Conservation (phyloP, 2,113 vertebrate species). For the Ciconia maguari region DNA sequence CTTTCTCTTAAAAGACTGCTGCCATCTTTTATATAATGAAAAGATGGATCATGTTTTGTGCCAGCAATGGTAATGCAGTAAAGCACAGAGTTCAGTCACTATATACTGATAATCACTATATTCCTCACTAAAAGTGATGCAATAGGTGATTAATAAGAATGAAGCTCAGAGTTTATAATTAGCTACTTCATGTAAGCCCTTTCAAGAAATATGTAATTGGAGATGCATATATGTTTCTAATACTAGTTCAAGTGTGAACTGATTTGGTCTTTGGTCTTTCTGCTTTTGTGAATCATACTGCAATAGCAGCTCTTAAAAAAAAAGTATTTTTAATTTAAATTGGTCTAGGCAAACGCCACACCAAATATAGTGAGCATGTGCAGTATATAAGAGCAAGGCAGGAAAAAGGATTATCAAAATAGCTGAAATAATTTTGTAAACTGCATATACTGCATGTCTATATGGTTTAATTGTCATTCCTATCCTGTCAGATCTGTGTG, state of each 20-base stretch:
- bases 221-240: background rate
- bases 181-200: background rate
- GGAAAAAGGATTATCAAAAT: slow-evolving; percentile 13
- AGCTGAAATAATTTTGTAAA: slow-evolving; percentile 31
- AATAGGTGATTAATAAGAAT: background rate
- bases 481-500: background rate
- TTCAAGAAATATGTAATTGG: background rate
- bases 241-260: background rate
- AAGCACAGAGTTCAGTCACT: background rate
- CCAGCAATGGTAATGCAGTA: background rate
- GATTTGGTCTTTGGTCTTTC: slow-evolving; percentile 16
- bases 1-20: background rate
- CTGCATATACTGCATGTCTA: background rate
- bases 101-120: background rate
- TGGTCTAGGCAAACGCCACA: background rate
- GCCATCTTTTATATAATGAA: background rate
- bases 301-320: background rate
- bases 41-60: background rate
- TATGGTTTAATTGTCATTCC: background rate
- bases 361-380: slow-evolving; percentile 11
- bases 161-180: background rate
- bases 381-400: background rate
- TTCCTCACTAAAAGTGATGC: background rate
- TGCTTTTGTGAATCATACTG: background rate
- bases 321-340: slow-evolving; percentile 3